These are phyloP conservation scores for Unio pictorum DNA, from an alignment of 2,888 invertebrate species.

Conservation along the genomic window DNA sequence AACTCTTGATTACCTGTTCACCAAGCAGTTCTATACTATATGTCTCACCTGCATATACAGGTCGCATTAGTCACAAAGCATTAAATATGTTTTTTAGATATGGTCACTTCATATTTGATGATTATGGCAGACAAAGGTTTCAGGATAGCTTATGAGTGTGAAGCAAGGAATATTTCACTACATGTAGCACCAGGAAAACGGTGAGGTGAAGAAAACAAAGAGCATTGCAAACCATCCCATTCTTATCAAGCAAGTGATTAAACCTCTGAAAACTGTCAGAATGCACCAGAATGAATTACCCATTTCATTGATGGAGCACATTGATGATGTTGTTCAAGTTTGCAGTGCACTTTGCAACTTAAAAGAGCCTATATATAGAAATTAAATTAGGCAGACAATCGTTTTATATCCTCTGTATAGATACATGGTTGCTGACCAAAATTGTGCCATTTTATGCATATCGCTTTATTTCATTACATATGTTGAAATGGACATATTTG, in stretches of 20 bases:
- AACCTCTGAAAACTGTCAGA: conserved; percentile 5
- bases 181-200: background rate
- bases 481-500: too few relatives aligned
- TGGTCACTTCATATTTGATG: conserved; percentile 21
- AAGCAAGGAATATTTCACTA: background rate
- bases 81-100: conserved; percentile 25
- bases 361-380: conserved; percentile 8
- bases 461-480: too few relatives aligned
- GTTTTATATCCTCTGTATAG: too few relatives aligned
- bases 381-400: background rate
- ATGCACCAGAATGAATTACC: background rate
- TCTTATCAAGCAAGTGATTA: conserved; percentile 11
- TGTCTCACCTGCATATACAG: conserved; percentile 31
- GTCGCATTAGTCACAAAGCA: conserved; percentile 27
- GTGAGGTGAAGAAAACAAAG: conserved; percentile 1
- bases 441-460: too few relatives aligned
- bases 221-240: conserved; percentile 4
- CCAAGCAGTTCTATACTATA: conserved; percentile 8
- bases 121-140: conserved; percentile 25
- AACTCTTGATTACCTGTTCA: conserved; percentile 4
- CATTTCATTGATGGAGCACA: background rate
- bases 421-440: too few relatives aligned
- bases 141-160: conserved; percentile 8
- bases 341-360: conserved; percentile 19
- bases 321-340: conserved; percentile 5